These are phyloP conservation scores for Camelus dromedarius DNA, from an alignment of 2,113 vertebrate genomes.

Conservation along the genomic window DNA sequence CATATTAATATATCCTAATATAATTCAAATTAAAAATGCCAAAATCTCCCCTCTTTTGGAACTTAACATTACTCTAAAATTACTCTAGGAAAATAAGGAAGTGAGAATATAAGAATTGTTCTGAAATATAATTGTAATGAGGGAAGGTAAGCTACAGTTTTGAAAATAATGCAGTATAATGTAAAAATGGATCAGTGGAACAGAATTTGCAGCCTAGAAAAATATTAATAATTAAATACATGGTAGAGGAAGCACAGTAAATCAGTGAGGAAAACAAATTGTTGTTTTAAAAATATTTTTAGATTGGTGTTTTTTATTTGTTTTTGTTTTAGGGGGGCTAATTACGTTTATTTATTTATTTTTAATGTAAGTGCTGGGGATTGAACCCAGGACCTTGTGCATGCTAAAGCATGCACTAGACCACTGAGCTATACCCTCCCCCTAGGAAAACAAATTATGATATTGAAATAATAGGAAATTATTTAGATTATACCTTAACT, in stretches of 20 bases:
- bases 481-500: neutral
- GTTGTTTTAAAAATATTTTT: too few relatives aligned
- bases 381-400: too few relatives aligned
- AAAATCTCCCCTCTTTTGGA: neutral
- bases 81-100: neutral
- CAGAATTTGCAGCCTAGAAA: neutral
- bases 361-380: too few relatives aligned
- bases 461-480: neutral
- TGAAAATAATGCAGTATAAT: neutral
- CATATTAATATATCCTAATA: neutral
- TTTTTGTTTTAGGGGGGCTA: too few relatives aligned
- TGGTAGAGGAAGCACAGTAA: neutral
- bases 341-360: too few relatives aligned
- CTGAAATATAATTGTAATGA: neutral
- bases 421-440: too few relatives aligned
- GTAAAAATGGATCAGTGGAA: neutral
- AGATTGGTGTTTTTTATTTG: too few relatives aligned
- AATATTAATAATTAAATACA: neutral
- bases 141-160: neutral
- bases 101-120: neutral
- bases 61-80: neutral
- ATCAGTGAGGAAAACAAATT: neutral
- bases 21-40: neutral
- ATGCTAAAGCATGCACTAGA: too few relatives aligned
- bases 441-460: too few relatives aligned